Percentiles rank a stretch among this genome's conserved stretches.
These are phyloP conservation scores for Catharus bicknelli DNA, from an alignment of 2,113 vertebrate species.

Conservation along the genomic window DNA sequence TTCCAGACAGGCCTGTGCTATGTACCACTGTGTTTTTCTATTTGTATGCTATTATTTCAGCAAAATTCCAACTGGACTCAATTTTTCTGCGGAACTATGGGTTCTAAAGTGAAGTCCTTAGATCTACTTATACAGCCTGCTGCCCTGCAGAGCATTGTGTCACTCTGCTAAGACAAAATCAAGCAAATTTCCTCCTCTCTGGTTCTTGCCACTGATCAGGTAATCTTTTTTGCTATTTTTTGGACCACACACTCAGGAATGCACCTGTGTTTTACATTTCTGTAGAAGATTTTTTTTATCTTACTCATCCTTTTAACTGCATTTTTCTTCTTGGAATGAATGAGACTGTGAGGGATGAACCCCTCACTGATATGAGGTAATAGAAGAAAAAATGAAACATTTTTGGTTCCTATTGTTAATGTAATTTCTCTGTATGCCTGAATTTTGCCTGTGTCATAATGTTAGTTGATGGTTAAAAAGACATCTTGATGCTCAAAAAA, in stretches of 20 bases:
- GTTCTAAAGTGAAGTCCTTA: neutral
- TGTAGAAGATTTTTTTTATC: neutral
- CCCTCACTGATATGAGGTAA: neutral
- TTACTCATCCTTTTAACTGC: neutral
- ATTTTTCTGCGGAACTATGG: neutral
- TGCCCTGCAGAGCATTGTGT: neutral
- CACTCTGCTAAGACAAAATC: neutral
- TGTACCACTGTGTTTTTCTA: neutral
- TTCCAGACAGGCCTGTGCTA: neutral
- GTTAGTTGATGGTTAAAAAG: neutral
- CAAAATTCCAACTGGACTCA: neutral
- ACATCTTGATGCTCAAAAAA: neutral
- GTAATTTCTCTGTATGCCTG: neutral
- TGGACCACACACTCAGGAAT: neutral
- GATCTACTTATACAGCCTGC: neutral
- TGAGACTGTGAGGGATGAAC: neutral
- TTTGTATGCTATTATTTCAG: neutral
- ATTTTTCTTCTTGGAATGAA: neutral
- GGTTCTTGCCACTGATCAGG: neutral
- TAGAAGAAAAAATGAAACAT: neutral
- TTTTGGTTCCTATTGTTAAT: neutral
- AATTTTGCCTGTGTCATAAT: neutral
- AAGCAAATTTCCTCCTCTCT: neutral
- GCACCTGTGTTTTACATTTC: neutral
- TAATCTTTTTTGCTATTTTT: neutral